Conservation (phyloP, 2,888 invertebrate genomes). For the Tanytarsus gracilentus region DNA sequence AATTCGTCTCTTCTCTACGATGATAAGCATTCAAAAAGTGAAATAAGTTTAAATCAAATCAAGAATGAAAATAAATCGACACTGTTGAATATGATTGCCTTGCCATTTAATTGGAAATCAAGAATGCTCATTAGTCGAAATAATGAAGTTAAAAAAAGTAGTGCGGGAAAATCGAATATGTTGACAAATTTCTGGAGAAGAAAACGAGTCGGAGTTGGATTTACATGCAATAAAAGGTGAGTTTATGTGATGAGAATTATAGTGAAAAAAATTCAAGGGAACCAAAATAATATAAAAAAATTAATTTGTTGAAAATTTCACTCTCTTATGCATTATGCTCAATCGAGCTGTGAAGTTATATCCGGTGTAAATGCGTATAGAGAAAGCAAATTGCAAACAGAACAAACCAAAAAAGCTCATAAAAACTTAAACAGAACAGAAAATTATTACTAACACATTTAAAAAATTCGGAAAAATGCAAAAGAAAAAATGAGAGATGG, state of each 20-base stretch:
- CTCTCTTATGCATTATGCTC: neutral
- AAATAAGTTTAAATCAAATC: constrained; percentile 19
- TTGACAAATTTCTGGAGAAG: constrained; percentile 17
- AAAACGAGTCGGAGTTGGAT: neutral
- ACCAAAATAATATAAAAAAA: no score
- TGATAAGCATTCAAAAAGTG: constrained; percentile 7
- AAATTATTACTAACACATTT: no score
- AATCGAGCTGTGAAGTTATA: constrained; percentile 7
- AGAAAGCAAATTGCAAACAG: no score
- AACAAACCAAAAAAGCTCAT: neutral
- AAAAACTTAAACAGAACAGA: no score
- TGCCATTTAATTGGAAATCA: constrained; percentile 12
- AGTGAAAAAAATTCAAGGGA: neutral
- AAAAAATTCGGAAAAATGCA: no score
- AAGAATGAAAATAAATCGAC: constrained; percentile 6
- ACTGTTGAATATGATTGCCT: constrained; percentile 3
- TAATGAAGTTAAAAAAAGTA: neutral
- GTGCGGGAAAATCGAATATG: constrained; percentile 7
- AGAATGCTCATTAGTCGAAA: neutral
- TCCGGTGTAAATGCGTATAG: neutral
- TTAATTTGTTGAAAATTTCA: no score
- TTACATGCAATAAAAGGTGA: constrained; percentile 19
- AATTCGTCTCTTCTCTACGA: neutral
- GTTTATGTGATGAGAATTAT: neutral
- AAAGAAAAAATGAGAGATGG: no score